Base-by-base conservation (phyloP, 1,140 invertebrate genomes). In the Paraescarpia echinospica region DNA sequence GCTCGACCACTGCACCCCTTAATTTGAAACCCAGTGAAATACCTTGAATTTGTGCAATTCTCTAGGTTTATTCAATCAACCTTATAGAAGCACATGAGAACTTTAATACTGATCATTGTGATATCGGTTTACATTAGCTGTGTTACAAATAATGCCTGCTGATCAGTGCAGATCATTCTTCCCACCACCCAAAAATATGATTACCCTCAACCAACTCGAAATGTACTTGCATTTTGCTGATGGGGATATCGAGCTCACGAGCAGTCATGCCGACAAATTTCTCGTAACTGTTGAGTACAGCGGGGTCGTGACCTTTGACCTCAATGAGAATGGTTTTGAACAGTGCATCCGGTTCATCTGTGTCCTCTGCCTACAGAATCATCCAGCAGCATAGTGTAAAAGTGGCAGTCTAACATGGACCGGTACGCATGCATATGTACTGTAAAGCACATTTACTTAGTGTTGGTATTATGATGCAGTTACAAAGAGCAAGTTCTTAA, bases 261-360 rank as follows among this genome's bases (percentile, higher is more conserved):
- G 98, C 98, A 89, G 98, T 97, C 22, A 97, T 96, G n/a, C 97
- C 96, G n/a, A 95, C 94, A 96, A 99, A 99, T 96, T 97, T 97
- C 92, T 97, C 97, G 96, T 99, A 99, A 96, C 98, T 99, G 91
- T 97, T 97, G 5, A 99, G 95, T 8, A 99, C 98, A 8, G 97
- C 98, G 33, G 97, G 97, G 95, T 99, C 98, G 95, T 99, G 97
- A 59, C 98, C 98, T 95, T 97, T 97, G 88, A 99, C 97, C 96
- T 99, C 98, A 93, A 99, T 95, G 96, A 98, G 97, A n/a, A 99
- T 96, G 91, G 93, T 93, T 92, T 94, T 94, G 92, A 94, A 96
- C 6, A 96, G 93, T 33, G 94, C 93, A 93, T 96, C 95, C 4
- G 93, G 34, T 91, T 93, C 93, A 33, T 89, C 51, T 18, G 34